Base-by-base conservation (phyloP, 2,797 vertebrate species). In the Schizopygopsis malacanthus region DNA sequence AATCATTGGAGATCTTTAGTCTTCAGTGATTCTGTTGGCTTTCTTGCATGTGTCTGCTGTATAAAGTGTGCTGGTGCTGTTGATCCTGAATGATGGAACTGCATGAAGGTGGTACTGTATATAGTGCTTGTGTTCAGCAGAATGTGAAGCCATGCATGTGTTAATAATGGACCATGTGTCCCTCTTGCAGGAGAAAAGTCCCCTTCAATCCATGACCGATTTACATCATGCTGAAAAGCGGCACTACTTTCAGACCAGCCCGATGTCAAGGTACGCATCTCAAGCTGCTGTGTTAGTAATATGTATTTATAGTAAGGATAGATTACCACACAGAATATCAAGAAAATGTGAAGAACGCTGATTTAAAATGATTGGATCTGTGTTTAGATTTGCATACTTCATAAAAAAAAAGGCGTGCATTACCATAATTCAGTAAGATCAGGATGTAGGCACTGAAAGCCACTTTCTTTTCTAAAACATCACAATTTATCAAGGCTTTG, bases 161-260 rank as follows among this genome's bases (percentile, higher is more conserved):
- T 37, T 87, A 56, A 82, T 50, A 20, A 47, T 79, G 39, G 61
- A n/a, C 33, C 18, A 50, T 85, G 8, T 89, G 41, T 88, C 6
- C 59, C 2, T 56, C 83, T 85, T 70, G 8, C 93, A 98, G 98
- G 95, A 97, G 97, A 98, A 91, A 97, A 97, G 95, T 94, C 96
- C 94, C 92, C 95, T 78, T 95, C 96, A 94, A 96, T 98, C 95
- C 97, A 97, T 93, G 97, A 99, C 90, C 96, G 95, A 94, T 97
- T 99, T 94, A 97, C 98, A 56, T 97, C 98, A 77, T 99, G 98
- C 96, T 99, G 97, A 98, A 93, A 95, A 95, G 89, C 95, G 96
- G 91, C 95, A 94, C 93, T 97, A 96, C 91, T 96, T 97, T 92
- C 94, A 95, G 90, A 93, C 94, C 77, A 94, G 94, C 78, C 88